Evolutionary conservation across 2,797 vertebrate species (phyloP), one percentile per base, ranked within the genome.

Genomic region (Typhlichthys eigenmanni): DNA sequence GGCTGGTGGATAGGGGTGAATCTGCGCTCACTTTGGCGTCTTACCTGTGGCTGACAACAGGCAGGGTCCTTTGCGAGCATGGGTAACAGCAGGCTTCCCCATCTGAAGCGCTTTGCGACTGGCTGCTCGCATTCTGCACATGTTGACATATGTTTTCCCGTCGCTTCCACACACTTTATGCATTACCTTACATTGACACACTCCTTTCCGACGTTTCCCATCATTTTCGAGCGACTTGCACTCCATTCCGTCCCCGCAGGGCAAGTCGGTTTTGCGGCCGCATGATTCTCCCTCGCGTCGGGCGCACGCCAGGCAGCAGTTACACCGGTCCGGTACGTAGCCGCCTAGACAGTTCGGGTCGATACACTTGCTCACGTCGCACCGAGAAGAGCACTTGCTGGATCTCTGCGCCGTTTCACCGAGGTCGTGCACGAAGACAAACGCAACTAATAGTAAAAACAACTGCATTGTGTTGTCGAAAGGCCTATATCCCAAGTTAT

Each of bases 291-390:
- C 95, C 74, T 97, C 95, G 4, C 89, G 81, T 4, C 92, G 94
- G 0, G 95, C 92, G 56, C 96, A 98, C 79, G 95, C 92, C 74
- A 96, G 90, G 86, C 96, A 98, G 91, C 96, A 98, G 91, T 92
- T 91, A 72, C 96, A 98, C 58, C 80, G 91, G 86, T 97, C 96
- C 1, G 93, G 94, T 38, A 94, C 92, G 68, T 95, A 96, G 0
- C 95, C 96, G 50, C 93, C 90, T 2, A 93, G 92, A 68, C 96
- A 98, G 85, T 93, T 91, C 54, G 93, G 95, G 72, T 94, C 96
- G 24, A 94, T 95, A 76, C 96, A 98, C 48, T 80, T 87, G 66
- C 92, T 93, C 66, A 95, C 94, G 55, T 97, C 95, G 83, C 96
- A 98, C 73, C 92, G 92, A 29, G 86, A 71, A 1, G 92, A 88